Evolutionary conservation across 2,888 invertebrate genomes (phyloP).

Genomic region (Lithophane leautieri): DNA sequence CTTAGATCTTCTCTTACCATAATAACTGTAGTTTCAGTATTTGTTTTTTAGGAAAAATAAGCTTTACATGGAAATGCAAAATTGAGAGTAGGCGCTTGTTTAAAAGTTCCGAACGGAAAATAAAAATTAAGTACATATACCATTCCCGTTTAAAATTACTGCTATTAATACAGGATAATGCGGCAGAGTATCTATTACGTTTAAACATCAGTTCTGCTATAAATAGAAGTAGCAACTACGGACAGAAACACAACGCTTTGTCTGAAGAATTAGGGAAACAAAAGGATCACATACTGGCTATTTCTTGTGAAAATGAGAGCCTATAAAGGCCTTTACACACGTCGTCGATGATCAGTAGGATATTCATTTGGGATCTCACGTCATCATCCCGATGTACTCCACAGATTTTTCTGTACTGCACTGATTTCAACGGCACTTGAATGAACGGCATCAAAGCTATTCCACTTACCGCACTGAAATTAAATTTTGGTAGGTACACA

Average conservation of each 20-base stretch:
- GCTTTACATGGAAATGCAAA: background rate
- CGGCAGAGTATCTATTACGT: slow-evolving; percentile 2
- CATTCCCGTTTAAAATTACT: slow-evolving; percentile 16
- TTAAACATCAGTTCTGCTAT: slow-evolving; percentile 15
- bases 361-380: background rate
- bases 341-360: background rate
- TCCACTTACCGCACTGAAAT: too few relatives aligned
- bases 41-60: too few relatives aligned
- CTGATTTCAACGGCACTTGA: too few relatives aligned
- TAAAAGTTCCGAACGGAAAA: background rate
- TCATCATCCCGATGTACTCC: background rate
- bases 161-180: background rate
- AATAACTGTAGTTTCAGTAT: background rate
- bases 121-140: slow-evolving; percentile 23
- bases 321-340: background rate
- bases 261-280: slow-evolving; percentile 10
- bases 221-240: background rate
- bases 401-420: too few relatives aligned
- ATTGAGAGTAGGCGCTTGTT: background rate
- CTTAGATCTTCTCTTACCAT: too few relatives aligned
- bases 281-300: slow-evolving; percentile 17
- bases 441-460: too few relatives aligned
- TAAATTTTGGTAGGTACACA: too few relatives aligned
- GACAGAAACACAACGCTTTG: background rate
- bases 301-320: slow-evolving; percentile 17